Percentiles rank a stretch among this genome's conserved stretches.
phyloP scores from a whole-genome alignment of 2,797 vertebrate genomes.

The Tympanoctomys barrerae region DNA sequence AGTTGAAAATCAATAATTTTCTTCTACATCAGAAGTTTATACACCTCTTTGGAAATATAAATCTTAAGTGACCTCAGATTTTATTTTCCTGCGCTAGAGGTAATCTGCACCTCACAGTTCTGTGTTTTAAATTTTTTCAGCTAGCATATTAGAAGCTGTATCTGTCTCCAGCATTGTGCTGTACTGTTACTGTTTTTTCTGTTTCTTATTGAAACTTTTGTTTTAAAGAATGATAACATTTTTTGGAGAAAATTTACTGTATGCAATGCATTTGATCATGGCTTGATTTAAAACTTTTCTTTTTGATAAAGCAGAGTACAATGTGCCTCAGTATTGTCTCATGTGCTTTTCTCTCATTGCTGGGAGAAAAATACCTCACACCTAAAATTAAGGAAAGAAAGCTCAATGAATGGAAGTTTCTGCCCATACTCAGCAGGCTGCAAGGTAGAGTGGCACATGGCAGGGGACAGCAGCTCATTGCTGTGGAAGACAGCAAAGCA shows the following conservation, averaged over 20 bases:
- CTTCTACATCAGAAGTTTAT: neutral
- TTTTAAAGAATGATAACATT: neutral
- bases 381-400: too few relatives aligned
- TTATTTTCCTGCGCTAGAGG: neutral
- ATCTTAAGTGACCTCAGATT: neutral
- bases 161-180: neutral
- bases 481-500: too few relatives aligned
- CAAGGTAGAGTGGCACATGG: too few relatives aligned
- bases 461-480: too few relatives aligned
- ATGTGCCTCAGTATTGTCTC: neutral
- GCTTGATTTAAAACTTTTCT: neutral
- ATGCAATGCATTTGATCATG: neutral
- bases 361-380: too few relatives aligned
- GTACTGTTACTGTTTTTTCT: neutral
- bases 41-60: neutral
- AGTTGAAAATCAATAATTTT: neutral
- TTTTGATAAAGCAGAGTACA: neutral
- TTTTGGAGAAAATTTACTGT: neutral
- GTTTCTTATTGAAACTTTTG: neutral
- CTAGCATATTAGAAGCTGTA: neutral
- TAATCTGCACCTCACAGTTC: neutral
- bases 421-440: too few relatives aligned
- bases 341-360: too few relatives aligned
- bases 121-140: neutral
- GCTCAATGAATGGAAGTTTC: too few relatives aligned